These are phyloP conservation scores for Ephestia elutella DNA, from an alignment of 1,140 invertebrate species.

Conservation along the genomic window DNA sequence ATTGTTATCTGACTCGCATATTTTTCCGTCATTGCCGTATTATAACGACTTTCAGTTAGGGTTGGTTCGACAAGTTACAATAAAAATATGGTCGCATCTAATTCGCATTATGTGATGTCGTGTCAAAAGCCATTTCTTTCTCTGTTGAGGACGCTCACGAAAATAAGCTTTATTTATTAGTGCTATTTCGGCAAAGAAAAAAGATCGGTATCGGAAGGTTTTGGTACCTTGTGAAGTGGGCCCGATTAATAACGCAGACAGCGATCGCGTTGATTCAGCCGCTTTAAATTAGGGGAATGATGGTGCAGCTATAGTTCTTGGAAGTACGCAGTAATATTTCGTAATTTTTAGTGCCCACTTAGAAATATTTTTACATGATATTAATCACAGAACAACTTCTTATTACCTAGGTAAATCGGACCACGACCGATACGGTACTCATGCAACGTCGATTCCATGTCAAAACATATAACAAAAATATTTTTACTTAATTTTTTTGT, in stretches of 20 bases:
- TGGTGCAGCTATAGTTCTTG: not conserved
- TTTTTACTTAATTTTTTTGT: too few species aligned
- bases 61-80: conserved; percentile 53
- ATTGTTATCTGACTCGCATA: conserved; percentile 1
- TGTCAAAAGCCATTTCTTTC: conserved; percentile 56
- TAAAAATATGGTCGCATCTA: conserved; percentile 46
- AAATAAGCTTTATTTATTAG: conserved; percentile 59
- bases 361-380: too few species aligned
- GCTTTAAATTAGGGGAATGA: conserved; percentile 4
- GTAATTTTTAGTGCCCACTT: too few species aligned
- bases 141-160: conserved; percentile 55
- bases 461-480: too few species aligned
- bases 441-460: too few species aligned
- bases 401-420: too few species aligned
- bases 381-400: too few species aligned
- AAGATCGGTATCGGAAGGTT: conserved; percentile 34
- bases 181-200: conserved; percentile 34
- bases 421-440: too few species aligned
- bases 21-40: not conserved
- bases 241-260: conserved; percentile 41
- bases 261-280: conserved; percentile 17
- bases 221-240: conserved; percentile 39
- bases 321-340: too few species aligned
- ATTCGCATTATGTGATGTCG: conserved; percentile 53
- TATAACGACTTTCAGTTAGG: conserved; percentile 40